Percentiles rank a stretch among this genome's conserved stretches.
Evolutionary conservation across 1,140 invertebrate species (phyloP).

Genomic region (Spodoptera litura): DNA sequence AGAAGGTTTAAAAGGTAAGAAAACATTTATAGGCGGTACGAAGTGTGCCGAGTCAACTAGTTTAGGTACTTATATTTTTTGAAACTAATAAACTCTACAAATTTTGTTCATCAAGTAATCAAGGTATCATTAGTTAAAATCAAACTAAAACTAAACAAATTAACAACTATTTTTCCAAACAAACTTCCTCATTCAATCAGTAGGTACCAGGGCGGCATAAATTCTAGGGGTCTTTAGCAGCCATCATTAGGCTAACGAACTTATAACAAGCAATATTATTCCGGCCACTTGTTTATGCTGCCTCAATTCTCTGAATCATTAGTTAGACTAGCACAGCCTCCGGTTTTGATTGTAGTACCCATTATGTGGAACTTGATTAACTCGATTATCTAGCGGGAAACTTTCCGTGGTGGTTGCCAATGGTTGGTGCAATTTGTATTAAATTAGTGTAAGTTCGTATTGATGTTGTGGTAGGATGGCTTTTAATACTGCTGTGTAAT

Average conservation of each 20-base stretch:
- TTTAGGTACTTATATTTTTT: too few species aligned
- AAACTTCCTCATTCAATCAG: neutral
- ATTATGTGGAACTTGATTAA: constrained; percentile 28
- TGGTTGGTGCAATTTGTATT: constrained; percentile 13
- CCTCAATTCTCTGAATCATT: constrained; percentile 12
- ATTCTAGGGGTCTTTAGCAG: neutral
- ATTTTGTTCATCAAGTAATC: too few species aligned
- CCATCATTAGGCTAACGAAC: constrained; percentile 21
- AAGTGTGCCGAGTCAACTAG: too few species aligned
- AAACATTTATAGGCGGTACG: too few species aligned
- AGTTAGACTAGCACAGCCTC: neutral
- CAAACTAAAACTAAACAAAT: neutral
- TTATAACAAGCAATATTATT: constrained; percentile 28
- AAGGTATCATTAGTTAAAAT: too few species aligned
- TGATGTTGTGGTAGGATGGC: neutral
- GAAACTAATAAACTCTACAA: too few species aligned
- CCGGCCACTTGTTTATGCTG: constrained; percentile 22
- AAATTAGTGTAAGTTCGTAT: constrained; percentile 11
- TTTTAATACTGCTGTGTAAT: neutral
- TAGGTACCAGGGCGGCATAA: constrained; percentile 4
- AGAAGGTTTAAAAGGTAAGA: too few species aligned
- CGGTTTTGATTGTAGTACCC: constrained; percentile 27
- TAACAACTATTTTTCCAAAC: neutral
- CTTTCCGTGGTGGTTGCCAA: constrained; percentile 6
- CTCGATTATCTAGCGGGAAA: constrained; percentile 26